Base-by-base conservation (phyloP, 2,888 invertebrate genomes). In the Vanessa cardui region DNA sequence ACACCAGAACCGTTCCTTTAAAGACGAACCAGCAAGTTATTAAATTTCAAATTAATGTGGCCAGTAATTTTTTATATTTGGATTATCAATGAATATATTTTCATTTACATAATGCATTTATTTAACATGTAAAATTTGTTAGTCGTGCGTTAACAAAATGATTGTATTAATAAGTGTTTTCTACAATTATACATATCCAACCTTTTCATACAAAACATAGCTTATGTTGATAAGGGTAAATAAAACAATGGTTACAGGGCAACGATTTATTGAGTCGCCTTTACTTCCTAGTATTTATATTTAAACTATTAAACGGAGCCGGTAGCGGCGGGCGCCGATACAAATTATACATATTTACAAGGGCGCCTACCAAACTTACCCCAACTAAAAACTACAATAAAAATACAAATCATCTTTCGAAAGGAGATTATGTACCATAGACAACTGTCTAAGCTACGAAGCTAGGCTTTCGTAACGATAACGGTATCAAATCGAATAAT, bases 261-360 rank as follows among this genome's bases (percentile, higher is more conserved):
- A 80, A 79, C 79, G 71, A 62, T 80, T 80, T 80, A 80, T 76
- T 80, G 62, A 62, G 75, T 76, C 74, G 77, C 80, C 77, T 73
- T 73, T 73, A 74, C 71, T 72, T 71, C 63, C 56, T 69, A 72
- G 58, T 74, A 69, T 73, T 72, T 72, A 72, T 69, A 73, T 72
- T n/a, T 76, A 77, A 69, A 69, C 75, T 77, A 77, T 68, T 70
- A 1, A 56, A 9, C 61, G 62, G 64, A 49, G 56, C 69, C 72
- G 73, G 44, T 47, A 58, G 67, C 21, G 31, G 6, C 60, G 58
- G 54, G 33, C 58, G 67, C 66, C 68, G 62, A 68, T 62, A 66
- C 65, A 67, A 68, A 63, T 68, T 68, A 71, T 62, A 58, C 66
- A 70, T 70, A 63, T 71, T 68, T 68, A 71, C 70, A 73, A 52